Percentiles rank a stretch among this genome's conserved stretches.
Conservation (phyloP, 2,797 vertebrate genomes). For the Heteromormyrus szaboi region DNA sequence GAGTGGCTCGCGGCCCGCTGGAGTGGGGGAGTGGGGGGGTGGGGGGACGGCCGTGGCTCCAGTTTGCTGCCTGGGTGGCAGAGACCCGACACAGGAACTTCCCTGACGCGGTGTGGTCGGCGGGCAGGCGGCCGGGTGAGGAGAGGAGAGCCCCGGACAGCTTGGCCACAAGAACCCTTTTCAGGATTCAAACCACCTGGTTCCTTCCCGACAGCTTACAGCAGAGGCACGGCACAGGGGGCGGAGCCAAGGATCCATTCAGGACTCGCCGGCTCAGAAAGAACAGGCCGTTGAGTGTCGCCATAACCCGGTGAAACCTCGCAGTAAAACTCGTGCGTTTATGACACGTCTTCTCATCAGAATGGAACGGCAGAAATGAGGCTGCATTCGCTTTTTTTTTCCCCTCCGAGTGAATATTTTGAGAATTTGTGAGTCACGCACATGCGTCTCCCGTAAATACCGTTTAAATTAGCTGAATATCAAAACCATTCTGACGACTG, state of each 20-base stretch:
- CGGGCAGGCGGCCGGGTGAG: slow-evolving; percentile 6
- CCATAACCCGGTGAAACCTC: neutral
- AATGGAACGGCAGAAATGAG: neutral
- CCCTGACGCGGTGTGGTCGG: slow-evolving; percentile 39
- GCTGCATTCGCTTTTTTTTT: neutral
- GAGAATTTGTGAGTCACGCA: neutral
- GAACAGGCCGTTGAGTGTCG: neutral
- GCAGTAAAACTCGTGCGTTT: neutral
- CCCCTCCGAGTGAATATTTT: neutral
- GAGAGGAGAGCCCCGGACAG: neutral
- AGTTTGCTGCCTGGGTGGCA: slow-evolving; percentile 39
- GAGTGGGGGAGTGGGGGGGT: too few relatives aligned
- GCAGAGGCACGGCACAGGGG: slow-evolving; percentile 21
- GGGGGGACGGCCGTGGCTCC: neutral
- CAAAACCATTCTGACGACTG: slow-evolving; percentile 2
- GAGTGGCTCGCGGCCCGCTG: neutral
- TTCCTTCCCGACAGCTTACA: neutral
- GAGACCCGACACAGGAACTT: slow-evolving; percentile 17
- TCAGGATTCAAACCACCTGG: slow-evolving; percentile 38
- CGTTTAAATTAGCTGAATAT: slow-evolving; percentile 2
- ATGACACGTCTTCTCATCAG: neutral
- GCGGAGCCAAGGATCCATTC: slow-evolving; percentile 4
- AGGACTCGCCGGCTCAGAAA: slow-evolving; percentile 16
- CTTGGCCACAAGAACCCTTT: slow-evolving; percentile 28
- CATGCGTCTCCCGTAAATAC: neutral